These are phyloP conservation scores for Germaria angustata DNA, from an alignment of 2,888 invertebrate genomes.

Conservation along the genomic window DNA sequence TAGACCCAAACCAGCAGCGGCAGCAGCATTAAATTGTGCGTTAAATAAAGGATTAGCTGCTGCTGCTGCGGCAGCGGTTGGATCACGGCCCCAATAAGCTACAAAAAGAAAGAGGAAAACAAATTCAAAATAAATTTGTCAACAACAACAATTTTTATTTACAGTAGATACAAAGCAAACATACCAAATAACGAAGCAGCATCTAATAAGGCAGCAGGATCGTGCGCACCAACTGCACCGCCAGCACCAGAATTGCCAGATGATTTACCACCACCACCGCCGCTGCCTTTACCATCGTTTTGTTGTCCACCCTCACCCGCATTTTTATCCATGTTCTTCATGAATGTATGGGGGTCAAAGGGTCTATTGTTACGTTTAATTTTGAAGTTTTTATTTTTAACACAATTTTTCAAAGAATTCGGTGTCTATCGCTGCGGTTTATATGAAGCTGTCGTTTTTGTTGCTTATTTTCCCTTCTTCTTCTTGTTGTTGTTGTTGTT, in stretches of 20 bases:
- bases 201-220: slow-evolving; percentile 88
- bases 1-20: slow-evolving; percentile 78
- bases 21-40: slow-evolving; percentile 80
- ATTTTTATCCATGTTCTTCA: slow-evolving; percentile 88
- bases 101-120: no score
- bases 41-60: slow-evolving; percentile 79
- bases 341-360: slow-evolving; percentile 68
- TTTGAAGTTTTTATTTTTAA: slow-evolving; percentile 68
- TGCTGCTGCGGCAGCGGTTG: slow-evolving; percentile 79
- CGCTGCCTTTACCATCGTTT: slow-evolving; percentile 77
- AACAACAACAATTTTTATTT: slow-evolving; percentile 73
- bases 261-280: slow-evolving; percentile 80
- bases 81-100: slow-evolving; percentile 91
- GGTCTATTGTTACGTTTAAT: slow-evolving; percentile 72
- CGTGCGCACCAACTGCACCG: slow-evolving; percentile 78
- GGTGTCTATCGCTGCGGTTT: slow-evolving; percentile 13
- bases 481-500: no score
- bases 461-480: slow-evolving; percentile 18
- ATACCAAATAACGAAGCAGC: slow-evolving; percentile 88
- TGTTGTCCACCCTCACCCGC: slow-evolving; percentile 82
- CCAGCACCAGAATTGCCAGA: slow-evolving; percentile 80
- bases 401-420: slow-evolving; percentile 58
- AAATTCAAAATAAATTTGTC: slow-evolving; percentile 4
- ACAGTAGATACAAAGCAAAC: slow-evolving; percentile 32
- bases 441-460: slow-evolving; percentile 12